Conservation (phyloP, 2,888 invertebrate species). For the Deilephila porcellus region DNA sequence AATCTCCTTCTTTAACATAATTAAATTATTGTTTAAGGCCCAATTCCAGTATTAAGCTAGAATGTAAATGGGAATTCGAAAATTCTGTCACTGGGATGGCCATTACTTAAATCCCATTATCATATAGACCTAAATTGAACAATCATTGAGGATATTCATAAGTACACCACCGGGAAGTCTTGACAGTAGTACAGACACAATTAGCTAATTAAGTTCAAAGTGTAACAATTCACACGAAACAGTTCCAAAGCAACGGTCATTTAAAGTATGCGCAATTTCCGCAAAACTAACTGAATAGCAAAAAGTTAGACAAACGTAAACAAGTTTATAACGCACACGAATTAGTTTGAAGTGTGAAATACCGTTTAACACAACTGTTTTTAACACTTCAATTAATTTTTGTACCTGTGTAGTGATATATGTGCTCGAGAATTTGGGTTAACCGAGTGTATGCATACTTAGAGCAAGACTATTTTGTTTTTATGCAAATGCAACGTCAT, state of each 20-base stretch:
- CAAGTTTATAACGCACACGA: constrained; percentile 11
- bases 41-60: too few relatives aligned
- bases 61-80: too few relatives aligned
- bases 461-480: background rate
- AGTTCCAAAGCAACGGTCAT: constrained; percentile 18
- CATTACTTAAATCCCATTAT: too few relatives aligned
- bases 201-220: background rate
- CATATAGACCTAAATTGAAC: too few relatives aligned
- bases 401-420: background rate
- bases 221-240: constrained; percentile 23
- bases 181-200: background rate
- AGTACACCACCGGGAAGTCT: background rate
- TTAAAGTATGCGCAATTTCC: constrained; percentile 13
- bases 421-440: background rate
- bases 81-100: too few relatives aligned
- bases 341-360: constrained; percentile 20
- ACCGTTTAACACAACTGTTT: constrained; percentile 22
- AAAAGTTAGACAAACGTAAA: constrained; percentile 17
- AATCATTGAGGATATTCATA: too few relatives aligned
- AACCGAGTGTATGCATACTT: background rate
- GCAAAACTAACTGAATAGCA: constrained; percentile 20
- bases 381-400: constrained; percentile 20
- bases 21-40: too few relatives aligned
- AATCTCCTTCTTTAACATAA: too few relatives aligned
- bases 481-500: too few relatives aligned